Conservation (phyloP, 2,113 vertebrate genomes). For the Rhinoderma darwinii region DNA sequence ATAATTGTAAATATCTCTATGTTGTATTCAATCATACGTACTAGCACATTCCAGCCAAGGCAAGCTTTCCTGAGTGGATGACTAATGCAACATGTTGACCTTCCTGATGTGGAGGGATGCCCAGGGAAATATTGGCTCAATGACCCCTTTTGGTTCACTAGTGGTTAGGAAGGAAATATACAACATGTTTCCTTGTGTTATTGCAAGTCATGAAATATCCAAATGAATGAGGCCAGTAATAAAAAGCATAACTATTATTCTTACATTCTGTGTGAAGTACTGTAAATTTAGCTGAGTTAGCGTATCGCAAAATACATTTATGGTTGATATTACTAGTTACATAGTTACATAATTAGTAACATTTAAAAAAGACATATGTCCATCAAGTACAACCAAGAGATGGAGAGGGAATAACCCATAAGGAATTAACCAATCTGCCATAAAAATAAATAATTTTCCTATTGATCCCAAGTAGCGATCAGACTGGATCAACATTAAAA, state of each 20-base stretch:
- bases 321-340: no score
- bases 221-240: no score
- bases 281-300: not conserved
- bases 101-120: constrained; percentile 39
- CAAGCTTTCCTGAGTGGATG: constrained; percentile 24
- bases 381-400: no score
- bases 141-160: constrained; percentile 15
- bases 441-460: no score
- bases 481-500: no score
- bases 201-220: not conserved
- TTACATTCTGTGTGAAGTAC: not conserved
- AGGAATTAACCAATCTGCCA: no score
- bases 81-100: constrained; percentile 13
- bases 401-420: no score
- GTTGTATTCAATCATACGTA: not conserved
- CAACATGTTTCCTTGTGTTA: not conserved
- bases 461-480: no score
- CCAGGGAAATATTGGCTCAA: constrained; percentile 34
- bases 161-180: not conserved
- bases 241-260: not conserved
- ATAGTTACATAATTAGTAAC: no score
- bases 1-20: not conserved
- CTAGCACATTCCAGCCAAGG: not conserved
- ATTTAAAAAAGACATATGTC: no score
- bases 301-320: not conserved